Conservation (phyloP, 2,797 vertebrate species). For the Epinephelus malabaricus region DNA sequence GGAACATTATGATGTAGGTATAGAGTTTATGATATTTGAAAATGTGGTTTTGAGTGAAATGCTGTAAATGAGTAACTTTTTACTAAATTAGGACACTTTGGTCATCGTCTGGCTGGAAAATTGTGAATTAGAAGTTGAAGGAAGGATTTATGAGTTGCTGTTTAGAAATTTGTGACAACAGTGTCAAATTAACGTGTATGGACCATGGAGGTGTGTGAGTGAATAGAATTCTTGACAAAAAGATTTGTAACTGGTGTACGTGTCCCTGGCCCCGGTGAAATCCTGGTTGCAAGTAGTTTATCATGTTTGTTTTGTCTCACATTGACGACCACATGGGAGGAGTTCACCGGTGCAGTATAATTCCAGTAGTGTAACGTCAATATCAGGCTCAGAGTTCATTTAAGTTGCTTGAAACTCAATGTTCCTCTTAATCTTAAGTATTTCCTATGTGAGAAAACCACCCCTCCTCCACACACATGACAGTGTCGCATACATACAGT, state of each 20-base stretch:
- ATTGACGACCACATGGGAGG: constrained; percentile 34
- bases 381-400: constrained; percentile 51
- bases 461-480: background rate
- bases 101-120: background rate
- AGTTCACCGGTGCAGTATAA: constrained; percentile 38
- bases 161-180: constrained; percentile 2
- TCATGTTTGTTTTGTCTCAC: constrained; percentile 54
- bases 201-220: background rate
- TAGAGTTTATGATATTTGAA: constrained; percentile 41
- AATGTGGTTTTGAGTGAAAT: constrained; percentile 25
- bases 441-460: constrained; percentile 34
- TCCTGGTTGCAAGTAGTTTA: constrained; percentile 19
- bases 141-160: constrained; percentile 1
- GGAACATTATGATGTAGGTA: constrained; percentile 46
- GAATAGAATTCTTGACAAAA: constrained; percentile 7
- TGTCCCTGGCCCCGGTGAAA: background rate
- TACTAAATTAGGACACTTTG: background rate
- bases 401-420: constrained; percentile 35
- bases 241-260: background rate
- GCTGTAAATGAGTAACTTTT: constrained; percentile 5
- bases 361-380: constrained; percentile 46
- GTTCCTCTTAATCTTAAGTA: constrained; percentile 28
- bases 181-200: background rate
- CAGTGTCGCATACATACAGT: background rate
- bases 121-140: background rate